Percentiles rank a stretch among this genome's conserved stretches.
Conservation (phyloP, 2,113 vertebrate species). For the Pheucticus melanocephalus region DNA sequence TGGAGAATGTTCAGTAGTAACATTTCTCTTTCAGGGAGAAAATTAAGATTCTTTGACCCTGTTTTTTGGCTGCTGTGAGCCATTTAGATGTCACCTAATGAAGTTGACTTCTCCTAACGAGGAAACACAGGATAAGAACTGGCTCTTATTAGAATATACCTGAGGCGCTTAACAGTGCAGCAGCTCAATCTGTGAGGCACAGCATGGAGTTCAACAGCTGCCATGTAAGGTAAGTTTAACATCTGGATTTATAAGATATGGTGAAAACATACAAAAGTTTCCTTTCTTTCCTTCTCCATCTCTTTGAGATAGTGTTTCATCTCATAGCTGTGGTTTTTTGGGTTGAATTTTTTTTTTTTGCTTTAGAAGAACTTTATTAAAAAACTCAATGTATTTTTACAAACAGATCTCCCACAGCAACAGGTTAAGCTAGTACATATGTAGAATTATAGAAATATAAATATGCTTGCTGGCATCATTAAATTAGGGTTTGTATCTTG, state of each 20-base stretch:
- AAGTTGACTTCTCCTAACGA: not conserved
- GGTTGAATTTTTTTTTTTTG: not conserved
- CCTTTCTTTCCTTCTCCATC: not conserved
- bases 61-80: not conserved
- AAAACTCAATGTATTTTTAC: not conserved
- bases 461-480: not conserved
- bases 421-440: not conserved
- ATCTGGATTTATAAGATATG: not conserved
- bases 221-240: not conserved
- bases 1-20: not conserved
- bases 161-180: not conserved
- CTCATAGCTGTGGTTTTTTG: not conserved
- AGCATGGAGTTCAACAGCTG: not conserved
- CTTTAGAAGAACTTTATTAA: not conserved
- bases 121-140: not conserved
- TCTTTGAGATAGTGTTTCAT: not conserved
- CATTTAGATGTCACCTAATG: not conserved
- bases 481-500: not conserved
- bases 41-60: not conserved
- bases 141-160: not conserved
- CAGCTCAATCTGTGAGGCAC: not conserved
- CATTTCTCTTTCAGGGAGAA: not conserved
- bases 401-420: not conserved
- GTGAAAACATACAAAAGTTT: not conserved
- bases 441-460: not conserved